phyloP scores from a whole-genome alignment of 2,797 vertebrate species.

The Epinephelus awoara region DNA sequence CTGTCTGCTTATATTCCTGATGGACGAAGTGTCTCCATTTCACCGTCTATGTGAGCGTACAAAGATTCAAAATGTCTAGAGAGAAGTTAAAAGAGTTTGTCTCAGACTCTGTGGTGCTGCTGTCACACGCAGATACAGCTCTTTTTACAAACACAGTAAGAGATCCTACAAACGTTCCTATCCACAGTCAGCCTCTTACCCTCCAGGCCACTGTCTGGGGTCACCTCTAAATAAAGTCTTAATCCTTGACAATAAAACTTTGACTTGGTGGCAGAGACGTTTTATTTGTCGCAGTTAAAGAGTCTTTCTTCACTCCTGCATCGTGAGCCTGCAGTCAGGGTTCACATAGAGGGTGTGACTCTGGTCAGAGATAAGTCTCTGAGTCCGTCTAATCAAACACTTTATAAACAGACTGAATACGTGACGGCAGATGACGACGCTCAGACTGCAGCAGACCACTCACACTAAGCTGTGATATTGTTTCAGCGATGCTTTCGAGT shows the following conservation, averaged over 20 bases:
- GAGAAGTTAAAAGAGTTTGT: no score
- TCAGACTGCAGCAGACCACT: background rate
- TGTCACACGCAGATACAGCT: no score
- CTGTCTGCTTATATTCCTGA: no score
- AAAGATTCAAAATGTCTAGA: no score
- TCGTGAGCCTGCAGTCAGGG: background rate
- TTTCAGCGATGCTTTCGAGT: background rate
- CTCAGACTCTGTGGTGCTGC: no score
- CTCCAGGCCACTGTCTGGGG: no score
- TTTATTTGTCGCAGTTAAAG: background rate
- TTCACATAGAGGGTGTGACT: background rate
- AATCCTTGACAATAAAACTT: background rate
- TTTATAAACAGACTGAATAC: constrained; percentile 1
- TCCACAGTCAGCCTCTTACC: no score
- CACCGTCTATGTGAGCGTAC: no score
- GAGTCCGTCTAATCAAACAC: background rate
- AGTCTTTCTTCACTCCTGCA: background rate
- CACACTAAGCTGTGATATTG: background rate
- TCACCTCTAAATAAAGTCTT: background rate
- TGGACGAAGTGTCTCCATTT: no score
- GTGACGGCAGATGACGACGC: background rate
- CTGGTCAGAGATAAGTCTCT: background rate
- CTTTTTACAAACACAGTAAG: background rate
- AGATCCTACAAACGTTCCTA: background rate
- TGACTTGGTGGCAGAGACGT: background rate